Evolutionary conservation across 2,888 invertebrate genomes (phyloP), one percentile per base, ranked within the genome.

Genomic region (Trissoscelio sp.): DNA sequence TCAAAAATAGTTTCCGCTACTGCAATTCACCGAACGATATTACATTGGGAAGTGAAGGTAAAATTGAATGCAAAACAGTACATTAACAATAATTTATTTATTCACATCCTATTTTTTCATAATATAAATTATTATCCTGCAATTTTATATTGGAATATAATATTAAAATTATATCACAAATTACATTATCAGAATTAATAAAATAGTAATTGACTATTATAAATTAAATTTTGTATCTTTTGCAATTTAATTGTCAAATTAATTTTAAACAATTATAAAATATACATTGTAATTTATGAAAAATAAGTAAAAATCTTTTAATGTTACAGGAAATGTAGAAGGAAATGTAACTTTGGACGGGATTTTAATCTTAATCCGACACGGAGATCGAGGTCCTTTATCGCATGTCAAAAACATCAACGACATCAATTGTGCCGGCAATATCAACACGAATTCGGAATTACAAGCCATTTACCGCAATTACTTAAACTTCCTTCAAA

Each of bases 361-460:
- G 3, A 93, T 96, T 1, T 90, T 97, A 42, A 93, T 97, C 58
- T 92, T 97, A 55, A 95, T 97, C 3, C 93, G 98, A 12, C 98
- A 98, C 89, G 98, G 98, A 0, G 98, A 98, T 90, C 93, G 98
- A 57, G 97, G 97, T 0, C 96, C 98, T 0, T 92, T 98, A 82
- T 95, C 96, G 7, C 96, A 97, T 88, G 94, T 98, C 0, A 94
- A 95, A 64, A 96, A 95, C 77, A 95, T 96, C 39, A 95, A 95
- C 58, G 93, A 93, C 64, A 93, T 98, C 14, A 95, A 96, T 82
- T 98, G 98, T 90, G 95, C 95, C 42, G 92, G 90, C 37, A 93
- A 93, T 46, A 87, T 91, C n/a, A 85, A 79, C 51, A 62, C 82
- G 2, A 81, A 77, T 48, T 83, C 88, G 0, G 88, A 89, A 22